phyloP scores from a whole-genome alignment of 2,113 vertebrate species.

The Ranitomeya variabilis region DNA sequence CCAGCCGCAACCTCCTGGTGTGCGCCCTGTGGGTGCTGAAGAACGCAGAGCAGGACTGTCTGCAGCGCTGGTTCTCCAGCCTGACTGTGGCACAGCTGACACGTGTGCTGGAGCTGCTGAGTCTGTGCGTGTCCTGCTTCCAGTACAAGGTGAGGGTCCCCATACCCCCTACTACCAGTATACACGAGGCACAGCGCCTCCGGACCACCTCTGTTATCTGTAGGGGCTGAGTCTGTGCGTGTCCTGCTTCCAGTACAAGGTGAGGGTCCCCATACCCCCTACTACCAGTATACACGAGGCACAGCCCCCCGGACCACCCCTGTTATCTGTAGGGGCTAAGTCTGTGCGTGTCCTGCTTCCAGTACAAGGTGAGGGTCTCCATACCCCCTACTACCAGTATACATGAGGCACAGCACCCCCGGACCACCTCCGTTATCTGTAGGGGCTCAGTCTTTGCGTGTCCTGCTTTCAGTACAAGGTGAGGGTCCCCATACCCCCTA shows the following conservation, averaged over 20 bases:
- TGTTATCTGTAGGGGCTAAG: conserved; percentile 65
- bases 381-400: neutral
- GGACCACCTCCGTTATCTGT: too few species aligned
- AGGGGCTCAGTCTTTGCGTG: neutral
- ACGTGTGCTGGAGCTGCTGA: conserved; percentile 84
- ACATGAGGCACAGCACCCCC: conserved; percentile 59
- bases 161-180: neutral
- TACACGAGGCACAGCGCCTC: conserved; percentile 59
- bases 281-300: neutral
- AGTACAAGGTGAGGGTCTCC: conserved; percentile 81
- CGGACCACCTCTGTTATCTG: too few species aligned
- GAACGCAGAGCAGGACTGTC: conserved; percentile 77
- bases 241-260: conserved; percentile 90
- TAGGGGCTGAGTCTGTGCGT: too few species aligned
- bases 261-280: neutral
- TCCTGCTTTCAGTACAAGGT: conserved; percentile 90
- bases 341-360: conserved; percentile 86
- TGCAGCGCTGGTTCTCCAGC: conserved; percentile 86
- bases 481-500: neutral
- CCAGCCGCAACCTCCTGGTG: conserved; percentile 84
- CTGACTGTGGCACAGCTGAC: conserved; percentile 84
- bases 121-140: conserved; percentile 86
- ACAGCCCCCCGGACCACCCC: too few species aligned
- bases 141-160: conserved; percentile 82
- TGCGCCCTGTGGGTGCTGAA: conserved; percentile 91